A percentile compares a stretch with the other conserved stretches of the same genome.
Conservation (phyloP, 2,113 vertebrate species). For the Bombycilla garrulus region DNA sequence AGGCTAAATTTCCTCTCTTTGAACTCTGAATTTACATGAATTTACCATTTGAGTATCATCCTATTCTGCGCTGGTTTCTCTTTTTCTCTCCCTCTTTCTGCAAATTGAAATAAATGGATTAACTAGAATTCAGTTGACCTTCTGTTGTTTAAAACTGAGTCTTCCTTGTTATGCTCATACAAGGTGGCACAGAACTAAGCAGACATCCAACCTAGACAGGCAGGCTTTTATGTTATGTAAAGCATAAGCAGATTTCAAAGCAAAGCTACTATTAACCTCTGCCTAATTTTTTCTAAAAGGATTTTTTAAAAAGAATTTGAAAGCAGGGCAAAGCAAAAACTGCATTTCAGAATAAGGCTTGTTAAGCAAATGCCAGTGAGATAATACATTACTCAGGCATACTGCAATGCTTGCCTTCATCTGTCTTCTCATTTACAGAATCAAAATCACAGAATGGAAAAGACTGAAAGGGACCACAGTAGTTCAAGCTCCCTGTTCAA, state of each 20-base stretch:
- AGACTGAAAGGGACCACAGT: background rate
- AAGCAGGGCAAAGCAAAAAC: background rate
- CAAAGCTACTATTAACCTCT: conserved; percentile 56
- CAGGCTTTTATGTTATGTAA: conserved; percentile 51
- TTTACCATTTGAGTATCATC: background rate
- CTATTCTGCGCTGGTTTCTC: background rate
- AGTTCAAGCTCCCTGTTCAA: background rate
- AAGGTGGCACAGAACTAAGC: conserved; percentile 16
- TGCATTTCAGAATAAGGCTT: background rate
- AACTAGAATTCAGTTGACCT: background rate
- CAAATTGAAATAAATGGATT: background rate
- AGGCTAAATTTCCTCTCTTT: background rate
- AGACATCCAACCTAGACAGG: conserved; percentile 34
- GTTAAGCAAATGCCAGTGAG: background rate
- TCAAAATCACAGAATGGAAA: background rate
- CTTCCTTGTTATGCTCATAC: background rate
- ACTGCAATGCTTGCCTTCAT: background rate
- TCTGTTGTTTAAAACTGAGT: conserved; percentile 5
- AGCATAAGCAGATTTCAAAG: conserved; percentile 62
- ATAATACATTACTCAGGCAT: background rate
- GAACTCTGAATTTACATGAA: background rate
- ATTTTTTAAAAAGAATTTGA: background rate
- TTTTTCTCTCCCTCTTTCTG: background rate
- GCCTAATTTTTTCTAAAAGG: conserved; percentile 50
- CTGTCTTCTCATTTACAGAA: background rate